Percentiles rank a stretch among this genome's conserved stretches.
These are phyloP conservation scores for Stegodyphus dumicola DNA, from an alignment of 1,140 invertebrate species.

Conservation along the genomic window DNA sequence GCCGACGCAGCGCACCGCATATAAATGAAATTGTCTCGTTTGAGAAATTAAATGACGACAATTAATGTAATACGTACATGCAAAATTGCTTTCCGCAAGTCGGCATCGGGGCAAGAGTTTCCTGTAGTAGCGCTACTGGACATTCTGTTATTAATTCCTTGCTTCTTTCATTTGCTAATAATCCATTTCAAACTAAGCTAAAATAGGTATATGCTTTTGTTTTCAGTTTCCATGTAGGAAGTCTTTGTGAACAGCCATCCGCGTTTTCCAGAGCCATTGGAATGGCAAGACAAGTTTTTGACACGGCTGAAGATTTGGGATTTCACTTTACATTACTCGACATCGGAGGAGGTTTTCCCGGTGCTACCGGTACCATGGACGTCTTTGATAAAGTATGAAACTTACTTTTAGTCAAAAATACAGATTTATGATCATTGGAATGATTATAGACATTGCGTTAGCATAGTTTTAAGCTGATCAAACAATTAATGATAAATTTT, in stretches of 20 bases:
- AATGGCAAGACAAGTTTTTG: slow-evolving; percentile 68
- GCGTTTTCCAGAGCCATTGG: slow-evolving; percentile 68
- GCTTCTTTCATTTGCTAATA: too few relatives aligned
- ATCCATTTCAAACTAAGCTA: not conserved
- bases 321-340: slow-evolving; percentile 70
- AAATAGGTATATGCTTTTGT: not conserved
- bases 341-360: slow-evolving; percentile 71
- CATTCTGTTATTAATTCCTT: too few relatives aligned
- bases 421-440: not conserved
- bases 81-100: too few relatives aligned
- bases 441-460: not conserved
- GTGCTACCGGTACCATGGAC: slow-evolving; percentile 65
- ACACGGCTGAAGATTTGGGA: slow-evolving; percentile 66
- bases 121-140: too few relatives aligned
- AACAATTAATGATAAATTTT: too few relatives aligned
- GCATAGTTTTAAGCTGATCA: too few relatives aligned
- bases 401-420: not conserved
- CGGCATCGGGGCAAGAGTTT: too few relatives aligned
- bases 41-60: too few relatives aligned
- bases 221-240: slow-evolving; percentile 70
- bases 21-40: too few relatives aligned
- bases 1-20: too few relatives aligned
- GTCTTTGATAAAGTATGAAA: slow-evolving; percentile 67
- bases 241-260: slow-evolving; percentile 68
- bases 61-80: too few relatives aligned